Conservation (phyloP, 2,888 invertebrate species). For the Atherix ibis region DNA sequence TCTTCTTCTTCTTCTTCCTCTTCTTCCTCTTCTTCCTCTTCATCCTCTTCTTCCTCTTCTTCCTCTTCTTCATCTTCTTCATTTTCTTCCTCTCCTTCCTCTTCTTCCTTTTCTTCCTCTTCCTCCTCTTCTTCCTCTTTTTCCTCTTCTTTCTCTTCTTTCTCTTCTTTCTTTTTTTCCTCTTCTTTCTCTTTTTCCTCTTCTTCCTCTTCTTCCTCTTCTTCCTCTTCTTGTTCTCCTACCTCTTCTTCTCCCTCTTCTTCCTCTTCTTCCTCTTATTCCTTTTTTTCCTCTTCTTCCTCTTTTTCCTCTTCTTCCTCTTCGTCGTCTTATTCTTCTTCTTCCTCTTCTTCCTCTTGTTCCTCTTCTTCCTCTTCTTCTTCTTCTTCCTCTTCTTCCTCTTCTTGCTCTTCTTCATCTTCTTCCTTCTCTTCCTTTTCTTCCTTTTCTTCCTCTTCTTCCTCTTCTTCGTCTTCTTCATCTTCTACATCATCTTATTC, state of each 20-base stretch:
- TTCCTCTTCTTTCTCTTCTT: background rate
- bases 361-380: background rate
- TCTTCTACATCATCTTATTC: too few species aligned
- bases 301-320: background rate
- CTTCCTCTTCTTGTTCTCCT: background rate
- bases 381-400: background rate
- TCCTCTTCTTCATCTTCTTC: background rate
- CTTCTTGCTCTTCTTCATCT: background rate
- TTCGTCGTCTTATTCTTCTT: too few species aligned
- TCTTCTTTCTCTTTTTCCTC: background rate
- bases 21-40: background rate
- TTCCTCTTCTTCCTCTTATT: too few species aligned
- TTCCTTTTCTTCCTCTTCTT: background rate
- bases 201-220: background rate
- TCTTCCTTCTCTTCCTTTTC: background rate
- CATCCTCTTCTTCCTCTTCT: too few species aligned
- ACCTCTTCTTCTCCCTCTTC: too few species aligned
- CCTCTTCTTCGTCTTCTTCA: too few species aligned
- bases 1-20: background rate
- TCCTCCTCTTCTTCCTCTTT: background rate
- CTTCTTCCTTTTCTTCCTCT: background rate
- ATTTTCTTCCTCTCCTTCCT: background rate
- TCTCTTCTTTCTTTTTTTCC: background rate
- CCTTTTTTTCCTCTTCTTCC: background rate
- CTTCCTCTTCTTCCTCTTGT: too few species aligned